Evolutionary conservation across 2,797 vertebrate species (phyloP).

Genomic region (Notolepis coatsorum): DNA sequence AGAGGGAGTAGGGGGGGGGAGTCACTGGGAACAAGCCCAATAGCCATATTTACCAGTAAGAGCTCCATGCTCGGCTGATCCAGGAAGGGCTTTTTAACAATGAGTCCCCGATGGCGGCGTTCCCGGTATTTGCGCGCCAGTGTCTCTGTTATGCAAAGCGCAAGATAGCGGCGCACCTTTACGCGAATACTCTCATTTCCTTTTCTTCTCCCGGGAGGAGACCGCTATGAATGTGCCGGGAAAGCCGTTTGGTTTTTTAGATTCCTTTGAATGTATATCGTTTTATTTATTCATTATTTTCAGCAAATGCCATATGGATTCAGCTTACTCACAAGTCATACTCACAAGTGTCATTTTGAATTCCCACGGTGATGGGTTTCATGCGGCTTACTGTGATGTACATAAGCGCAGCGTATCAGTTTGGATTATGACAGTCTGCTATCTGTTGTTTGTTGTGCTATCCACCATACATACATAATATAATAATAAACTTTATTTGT

Average conservation of each 20-base stretch:
- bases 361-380: no score
- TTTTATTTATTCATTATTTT: no score
- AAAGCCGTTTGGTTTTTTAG: background rate
- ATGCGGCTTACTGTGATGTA: no score
- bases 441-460: no score
- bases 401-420: no score
- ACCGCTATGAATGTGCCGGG: background rate
- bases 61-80: slow-evolving; percentile 37
- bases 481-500: no score
- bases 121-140: background rate
- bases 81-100: slow-evolving; percentile 25
- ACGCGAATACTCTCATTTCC: slow-evolving; percentile 24
- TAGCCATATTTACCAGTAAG: slow-evolving; percentile 48
- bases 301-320: no score
- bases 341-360: no score
- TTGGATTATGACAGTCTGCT: no score
- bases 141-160: slow-evolving; percentile 1
- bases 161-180: slow-evolving; percentile 4
- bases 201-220: slow-evolving; percentile 4
- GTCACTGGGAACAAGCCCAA: slow-evolving; percentile 43
- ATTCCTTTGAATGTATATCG: no score
- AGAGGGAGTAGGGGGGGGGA: slow-evolving; percentile 39
- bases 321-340: no score
- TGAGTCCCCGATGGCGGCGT: background rate
- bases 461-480: no score